Base-by-base conservation (phyloP, 2,888 invertebrate genomes). In the Melolontha melolontha region DNA sequence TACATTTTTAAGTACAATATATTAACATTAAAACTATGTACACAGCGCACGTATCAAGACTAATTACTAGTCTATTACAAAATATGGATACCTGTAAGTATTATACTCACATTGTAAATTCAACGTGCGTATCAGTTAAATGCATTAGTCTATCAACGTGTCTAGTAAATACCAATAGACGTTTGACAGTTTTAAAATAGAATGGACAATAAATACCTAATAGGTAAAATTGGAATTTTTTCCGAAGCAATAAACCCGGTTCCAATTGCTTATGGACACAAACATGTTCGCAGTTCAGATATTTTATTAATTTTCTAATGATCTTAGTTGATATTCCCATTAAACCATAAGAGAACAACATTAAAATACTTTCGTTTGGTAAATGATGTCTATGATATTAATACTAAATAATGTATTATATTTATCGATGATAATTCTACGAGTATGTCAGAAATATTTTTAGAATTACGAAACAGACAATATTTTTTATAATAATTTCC, bases 151-250 rank as follows among this genome's bases (percentile, higher is more conserved):
- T 34, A 10, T 34, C 34, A 34, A 34, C 34, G 10, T 34, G 34
- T 34, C 34, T 34, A 34, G 34, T 2, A 34, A 34, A 34, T 34
- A 6, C 34, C 34, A 34, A 34, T 10, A 34, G 65, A 12, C 14
- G 29, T 11, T 55, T 54, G 12, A 54, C 52, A 44, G 29, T 65
- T 54, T 65, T 65, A 65, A 54, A 65, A 64, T 42, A 65, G 55
- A 65, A 65, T 65, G 44, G 54, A 29, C 47, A 65, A 47, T 65
- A 54, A 50, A 65, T 54, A 44, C 65, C 22, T 47, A 44, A 54
- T 54, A 65, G 44, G 54, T 54, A 54, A 65, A 65, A 54, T 64
- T 41, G 65, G 54, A 55, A 54, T 65, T 65, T 54, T 65, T 44
- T 49, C 14, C 59, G 11, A 6, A n/a, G 50, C 44, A 50, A 62